Evolutionary conservation across 2,797 vertebrate genomes (phyloP).

Genomic region (Huso huso): DNA sequence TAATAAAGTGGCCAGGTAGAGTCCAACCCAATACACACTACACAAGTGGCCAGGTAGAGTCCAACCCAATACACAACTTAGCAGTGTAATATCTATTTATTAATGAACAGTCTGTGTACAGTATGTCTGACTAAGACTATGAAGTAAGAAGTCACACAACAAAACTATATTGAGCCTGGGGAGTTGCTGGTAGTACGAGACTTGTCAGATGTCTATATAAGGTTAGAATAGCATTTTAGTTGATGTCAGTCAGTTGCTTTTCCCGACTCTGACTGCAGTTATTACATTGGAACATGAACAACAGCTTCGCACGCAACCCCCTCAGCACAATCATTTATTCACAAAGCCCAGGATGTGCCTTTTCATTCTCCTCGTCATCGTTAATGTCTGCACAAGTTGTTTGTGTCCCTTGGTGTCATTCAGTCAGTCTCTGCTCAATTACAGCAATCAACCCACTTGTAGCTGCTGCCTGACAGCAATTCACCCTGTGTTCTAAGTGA

Average conservation of each 20-base stretch:
- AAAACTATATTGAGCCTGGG: too few species aligned
- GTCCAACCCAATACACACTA: too few species aligned
- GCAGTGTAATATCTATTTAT: too few species aligned
- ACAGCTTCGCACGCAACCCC: neutral
- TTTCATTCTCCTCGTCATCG: neutral
- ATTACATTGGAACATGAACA: neutral
- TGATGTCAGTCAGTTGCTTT: neutral
- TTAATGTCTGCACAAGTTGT: neutral
- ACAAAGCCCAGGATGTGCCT: neutral
- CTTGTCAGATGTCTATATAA: too few species aligned
- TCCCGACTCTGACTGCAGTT: neutral
- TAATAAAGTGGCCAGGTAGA: too few species aligned
- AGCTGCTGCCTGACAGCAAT: conserved; percentile 1
- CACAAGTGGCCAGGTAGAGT: too few species aligned
- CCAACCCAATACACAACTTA: too few species aligned
- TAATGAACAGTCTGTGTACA: too few species aligned
- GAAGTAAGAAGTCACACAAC: too few species aligned
- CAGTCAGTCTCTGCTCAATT: conserved; percentile 4
- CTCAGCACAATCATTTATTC: neutral
- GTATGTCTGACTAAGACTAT: too few species aligned
- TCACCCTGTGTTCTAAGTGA: conserved; percentile 4
- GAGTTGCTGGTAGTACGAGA: too few species aligned
- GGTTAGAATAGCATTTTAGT: too few species aligned
- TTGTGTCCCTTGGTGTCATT: conserved; percentile 6
- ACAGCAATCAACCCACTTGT: conserved; percentile 5